Base-by-base conservation (phyloP, 92 coral and sea anemone genomes). In the Epizoanthus fatuus region DNA sequence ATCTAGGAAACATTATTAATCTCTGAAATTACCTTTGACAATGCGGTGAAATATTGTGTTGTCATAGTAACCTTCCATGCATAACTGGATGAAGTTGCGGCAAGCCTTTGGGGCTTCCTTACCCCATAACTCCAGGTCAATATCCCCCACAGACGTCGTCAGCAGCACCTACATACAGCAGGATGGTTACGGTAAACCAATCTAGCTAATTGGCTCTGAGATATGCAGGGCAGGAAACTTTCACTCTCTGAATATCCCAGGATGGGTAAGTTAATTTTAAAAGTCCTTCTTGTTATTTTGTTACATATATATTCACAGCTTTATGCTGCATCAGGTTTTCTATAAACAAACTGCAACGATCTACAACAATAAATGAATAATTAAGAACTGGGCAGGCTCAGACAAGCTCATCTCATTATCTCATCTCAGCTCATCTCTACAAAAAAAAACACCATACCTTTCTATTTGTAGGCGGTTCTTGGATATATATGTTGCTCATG, bases 51-150 rank as follows among this genome's bases (percentile, higher is more conserved):
- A 96, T 74, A 94, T 96, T 1, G 99, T 96, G 84, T 90, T 91
- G 89, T 96, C 97, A 84, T 96, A 96, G 85, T 94, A 96, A 17
- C 94, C 94, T 74, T 96, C 99, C 89, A 97, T 49, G 71, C 99
- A 97, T 25, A 97, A 89, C 87, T 97, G 99, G 12, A 97, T 75
- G 39, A 97, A 97, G 84, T 97, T 97, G 62, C 99, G 91, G 66
- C 99, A 93, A 17, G 99, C 98, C 88, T 95, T 97, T 3, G 99
- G 99, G 39, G 98, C 91, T 78, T 97, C 99, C 84, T 97, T 97
- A 63, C 95, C 72, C 99, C 99, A 97, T 76, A 97, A 85, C 75
- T 97, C 99, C 60, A 97, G 90, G 32, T 97, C 99, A 72, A 97
- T 97, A 29, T 97, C 99, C 16, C 99, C 99, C 65, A 86, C 94